Conservation (phyloP, 2,797 vertebrate genomes). For the Enoplosus armatus region DNA sequence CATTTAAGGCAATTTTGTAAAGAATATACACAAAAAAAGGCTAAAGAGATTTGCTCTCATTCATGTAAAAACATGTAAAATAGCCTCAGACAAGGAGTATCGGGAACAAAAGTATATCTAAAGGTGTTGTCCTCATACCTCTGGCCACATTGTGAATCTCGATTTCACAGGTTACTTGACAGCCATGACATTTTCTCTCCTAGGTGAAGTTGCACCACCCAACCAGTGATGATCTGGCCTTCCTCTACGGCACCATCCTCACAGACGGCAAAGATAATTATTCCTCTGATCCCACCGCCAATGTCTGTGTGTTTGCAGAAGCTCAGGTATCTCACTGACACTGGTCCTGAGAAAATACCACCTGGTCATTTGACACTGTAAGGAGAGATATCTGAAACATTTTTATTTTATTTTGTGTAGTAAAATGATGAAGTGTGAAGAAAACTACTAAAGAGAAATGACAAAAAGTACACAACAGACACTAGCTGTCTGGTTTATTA, state of each 20-base stretch:
- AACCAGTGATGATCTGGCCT: constrained; percentile 91
- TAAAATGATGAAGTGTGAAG: background rate
- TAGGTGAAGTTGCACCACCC: constrained; percentile 94
- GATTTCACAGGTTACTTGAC: background rate
- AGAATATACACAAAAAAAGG: no score
- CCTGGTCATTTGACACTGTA: background rate
- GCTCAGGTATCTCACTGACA: constrained; percentile 86
- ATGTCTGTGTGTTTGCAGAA: constrained; percentile 96
- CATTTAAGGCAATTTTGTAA: no score
- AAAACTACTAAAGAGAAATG: no score
- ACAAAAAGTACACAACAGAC: background rate
- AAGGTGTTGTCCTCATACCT: background rate
- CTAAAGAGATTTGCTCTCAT: no score
- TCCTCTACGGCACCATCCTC: constrained; percentile 96
- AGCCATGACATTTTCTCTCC: background rate
- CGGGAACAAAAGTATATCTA: background rate
- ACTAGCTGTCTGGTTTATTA: background rate
- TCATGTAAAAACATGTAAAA: background rate
- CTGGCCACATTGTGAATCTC: background rate
- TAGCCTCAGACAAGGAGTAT: background rate
- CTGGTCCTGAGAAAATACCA: no score
- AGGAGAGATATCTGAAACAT: background rate
- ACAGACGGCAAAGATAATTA: constrained; percentile 93
- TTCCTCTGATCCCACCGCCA: constrained; percentile 89
- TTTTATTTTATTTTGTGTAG: background rate